These are phyloP conservation scores for Centropus unirufus DNA, from an alignment of 2,113 vertebrate species.

Conservation along the genomic window DNA sequence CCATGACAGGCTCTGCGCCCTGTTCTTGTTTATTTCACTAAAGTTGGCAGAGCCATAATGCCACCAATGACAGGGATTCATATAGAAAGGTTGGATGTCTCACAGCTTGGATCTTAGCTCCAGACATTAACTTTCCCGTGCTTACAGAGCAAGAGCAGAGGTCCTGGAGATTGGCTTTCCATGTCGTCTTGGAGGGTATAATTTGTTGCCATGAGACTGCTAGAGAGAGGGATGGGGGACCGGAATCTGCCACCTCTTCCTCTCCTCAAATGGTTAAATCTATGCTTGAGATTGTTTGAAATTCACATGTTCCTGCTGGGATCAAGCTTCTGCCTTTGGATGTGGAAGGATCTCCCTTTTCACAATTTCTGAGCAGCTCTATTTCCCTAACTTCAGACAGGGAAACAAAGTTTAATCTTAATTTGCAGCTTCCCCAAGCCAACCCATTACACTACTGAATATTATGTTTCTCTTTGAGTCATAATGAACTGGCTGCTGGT, in stretches of 20 bases:
- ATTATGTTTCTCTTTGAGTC: not conserved
- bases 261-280: not conserved
- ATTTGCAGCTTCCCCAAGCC: not conserved
- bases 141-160: not conserved
- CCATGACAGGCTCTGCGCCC: not conserved
- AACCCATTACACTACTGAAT: not conserved
- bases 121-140: not conserved
- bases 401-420: not conserved
- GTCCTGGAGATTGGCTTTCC: not conserved
- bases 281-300: not conserved
- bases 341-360: not conserved
- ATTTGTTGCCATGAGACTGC: not conserved
- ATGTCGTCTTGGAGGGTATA: rapidly evolving
- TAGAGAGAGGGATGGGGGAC: not conserved
- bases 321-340: not conserved
- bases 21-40: not conserved
- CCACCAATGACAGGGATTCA: not conserved
- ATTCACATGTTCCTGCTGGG: not conserved
- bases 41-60: not conserved
- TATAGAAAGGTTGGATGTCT: not conserved
- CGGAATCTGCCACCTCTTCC: not conserved
- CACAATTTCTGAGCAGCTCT: not conserved
- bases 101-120: not conserved
- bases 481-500: not conserved
- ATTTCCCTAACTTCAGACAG: not conserved